Conservation (phyloP, 2,888 invertebrate genomes). For the Amiota communis region DNA sequence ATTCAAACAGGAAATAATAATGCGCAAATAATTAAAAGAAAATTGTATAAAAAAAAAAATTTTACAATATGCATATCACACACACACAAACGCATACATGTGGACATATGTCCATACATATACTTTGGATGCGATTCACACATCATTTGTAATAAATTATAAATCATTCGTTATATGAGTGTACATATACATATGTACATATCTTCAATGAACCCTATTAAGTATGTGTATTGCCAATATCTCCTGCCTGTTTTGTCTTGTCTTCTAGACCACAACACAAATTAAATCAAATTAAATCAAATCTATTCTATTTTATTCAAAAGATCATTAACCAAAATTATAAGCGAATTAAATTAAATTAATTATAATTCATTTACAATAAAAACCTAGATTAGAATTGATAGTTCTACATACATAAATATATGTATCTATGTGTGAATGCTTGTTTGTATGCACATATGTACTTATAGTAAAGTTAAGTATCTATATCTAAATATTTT, state of each 20-base stretch:
- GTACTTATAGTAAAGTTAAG: background rate
- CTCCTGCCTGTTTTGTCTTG: too few species aligned
- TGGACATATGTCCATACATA: background rate
- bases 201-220: background rate
- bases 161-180: background rate
- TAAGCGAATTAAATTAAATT: too few species aligned
- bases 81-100: background rate
- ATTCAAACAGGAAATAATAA: slow-evolving; percentile 10
- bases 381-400: too few species aligned
- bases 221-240: background rate
- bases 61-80: background rate
- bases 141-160: background rate
- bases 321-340: too few species aligned
- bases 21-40: background rate
- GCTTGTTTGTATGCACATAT: too few species aligned
- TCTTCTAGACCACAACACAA: too few species aligned
- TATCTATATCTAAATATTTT: background rate
- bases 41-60: background rate
- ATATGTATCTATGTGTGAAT: background rate
- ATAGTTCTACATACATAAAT: background rate
- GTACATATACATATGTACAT: background rate
- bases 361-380: too few species aligned
- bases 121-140: background rate
- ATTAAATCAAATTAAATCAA: too few species aligned
- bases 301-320: too few species aligned